Percentiles rank a stretch among this genome's conserved stretches.
Evolutionary conservation across 2,113 vertebrate species (phyloP).

Genomic region (Heteronetta atricapilla): DNA sequence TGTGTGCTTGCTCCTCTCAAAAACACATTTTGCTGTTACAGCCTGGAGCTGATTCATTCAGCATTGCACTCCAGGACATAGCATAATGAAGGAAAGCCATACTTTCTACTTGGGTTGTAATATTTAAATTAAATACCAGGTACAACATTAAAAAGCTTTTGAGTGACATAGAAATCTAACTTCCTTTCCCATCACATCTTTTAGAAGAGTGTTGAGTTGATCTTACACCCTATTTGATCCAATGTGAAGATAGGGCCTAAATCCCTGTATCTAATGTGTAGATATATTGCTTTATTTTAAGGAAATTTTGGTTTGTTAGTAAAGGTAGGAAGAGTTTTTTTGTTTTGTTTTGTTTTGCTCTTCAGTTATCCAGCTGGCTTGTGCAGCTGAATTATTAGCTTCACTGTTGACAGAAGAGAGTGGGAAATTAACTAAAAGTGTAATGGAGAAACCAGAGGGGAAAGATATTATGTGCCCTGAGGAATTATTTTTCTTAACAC

Average conservation of each 20-base stretch:
- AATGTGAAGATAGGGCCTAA: neutral
- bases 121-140: constrained; percentile 11
- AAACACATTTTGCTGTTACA: neutral
- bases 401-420: neutral
- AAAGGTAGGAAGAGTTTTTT: neutral
- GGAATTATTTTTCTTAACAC: neutral
- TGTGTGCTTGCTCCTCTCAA: constrained; percentile 20
- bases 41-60: neutral
- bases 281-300: neutral
- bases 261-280: neutral
- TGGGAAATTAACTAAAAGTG: neutral
- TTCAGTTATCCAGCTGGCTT: neutral
- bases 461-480: neutral
- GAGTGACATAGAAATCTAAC: neutral
- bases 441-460: neutral
- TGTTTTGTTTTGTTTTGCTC: neutral
- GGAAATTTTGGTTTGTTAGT: neutral
- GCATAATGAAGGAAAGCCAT: neutral
- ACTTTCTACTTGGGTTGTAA: neutral
- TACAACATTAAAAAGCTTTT: neutral
- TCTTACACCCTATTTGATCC: neutral
- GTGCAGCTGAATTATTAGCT: neutral
- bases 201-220: neutral
- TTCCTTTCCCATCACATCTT: neutral
- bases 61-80: neutral